A percentile compares a stretch with the other conserved stretches of the same genome.
phyloP scores from a whole-genome alignment of 2,888 invertebrate species.

The Achlya flavicornis region DNA sequence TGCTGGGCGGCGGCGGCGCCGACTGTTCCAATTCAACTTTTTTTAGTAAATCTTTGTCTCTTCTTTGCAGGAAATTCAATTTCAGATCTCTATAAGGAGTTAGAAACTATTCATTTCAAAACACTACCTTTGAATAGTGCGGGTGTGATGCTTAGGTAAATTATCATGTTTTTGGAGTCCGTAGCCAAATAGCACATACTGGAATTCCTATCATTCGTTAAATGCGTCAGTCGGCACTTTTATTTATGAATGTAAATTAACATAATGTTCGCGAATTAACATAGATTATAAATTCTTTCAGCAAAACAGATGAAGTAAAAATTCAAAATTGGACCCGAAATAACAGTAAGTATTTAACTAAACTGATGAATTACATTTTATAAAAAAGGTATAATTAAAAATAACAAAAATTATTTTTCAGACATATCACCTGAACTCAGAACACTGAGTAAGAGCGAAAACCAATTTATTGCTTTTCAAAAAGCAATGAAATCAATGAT shows the following conservation, averaged over 20 bases:
- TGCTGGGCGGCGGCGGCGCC: too few relatives aligned
- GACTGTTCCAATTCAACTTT: not conserved
- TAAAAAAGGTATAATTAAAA: not conserved
- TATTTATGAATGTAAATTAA: too few relatives aligned
- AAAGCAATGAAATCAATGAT: slow-evolving; percentile 48
- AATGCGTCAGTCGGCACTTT: too few relatives aligned
- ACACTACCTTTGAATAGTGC: slow-evolving; percentile 16
- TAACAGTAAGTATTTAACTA: not conserved
- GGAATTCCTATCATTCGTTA: too few relatives aligned
- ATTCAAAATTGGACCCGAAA: slow-evolving; percentile 7
- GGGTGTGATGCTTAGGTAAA: slow-evolving; percentile 17
- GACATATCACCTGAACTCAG: slow-evolving; percentile 13
- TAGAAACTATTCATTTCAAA: slow-evolving; percentile 22
- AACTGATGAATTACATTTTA: too few relatives aligned
- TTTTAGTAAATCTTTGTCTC: slow-evolving; percentile 7
- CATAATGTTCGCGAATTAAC: too few relatives aligned
- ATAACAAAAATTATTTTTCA: slow-evolving; percentile 9
- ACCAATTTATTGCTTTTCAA: slow-evolving; percentile 45
- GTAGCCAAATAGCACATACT: not conserved
- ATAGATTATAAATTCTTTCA: not conserved
- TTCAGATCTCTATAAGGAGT: slow-evolving; percentile 24
- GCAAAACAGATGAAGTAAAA: slow-evolving; percentile 4
- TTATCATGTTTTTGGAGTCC: not conserved
- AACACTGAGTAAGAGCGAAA: not conserved
- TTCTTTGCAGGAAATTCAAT: slow-evolving; percentile 17